Evolutionary conservation across 2,888 invertebrate genomes (phyloP), one percentile per base, ranked within the genome.

Genomic region (Philereme vetulata): DNA sequence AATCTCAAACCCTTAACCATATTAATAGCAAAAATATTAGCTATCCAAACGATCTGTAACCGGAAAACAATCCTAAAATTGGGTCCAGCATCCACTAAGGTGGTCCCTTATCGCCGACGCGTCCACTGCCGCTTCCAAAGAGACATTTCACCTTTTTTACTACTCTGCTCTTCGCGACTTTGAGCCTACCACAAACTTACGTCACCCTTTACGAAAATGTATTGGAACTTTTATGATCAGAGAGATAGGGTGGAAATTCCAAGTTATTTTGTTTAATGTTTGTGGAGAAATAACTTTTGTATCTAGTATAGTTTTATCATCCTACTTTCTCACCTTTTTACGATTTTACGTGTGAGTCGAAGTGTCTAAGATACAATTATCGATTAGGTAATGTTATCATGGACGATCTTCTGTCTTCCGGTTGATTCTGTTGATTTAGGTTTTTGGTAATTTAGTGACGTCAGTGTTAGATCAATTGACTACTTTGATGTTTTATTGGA

Each of bases 81-180:
- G 80, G 83, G 79, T 68, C 77, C 82, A 78, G 70, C 72, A 77
- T 80, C 85, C 80, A 84, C 88, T 74, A 78, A 70, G 92, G 92
- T 91, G 92, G 92, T 92, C 92, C 72, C 88, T 92, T 91, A 92
- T 92, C 92, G 83, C 71, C 77, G 74, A 75, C 76, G 78, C 81
- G 86, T 88, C 88, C 83, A 81, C 78, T 78, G 81, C 83, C 88
- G 88, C 86, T 86, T 87, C 88, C 83, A 88, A 86, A 87, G 82
- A 90, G 90, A 88, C 90, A 89, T 90, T 91, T 92, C 89, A 91
- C 87, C 89, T 90, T 92, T 91, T 92, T 92, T 91, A 91, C 89
- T 88, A 78, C 88, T 77, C 72, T 75, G 82, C 85, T 90, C 90
- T 91, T 91, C 85, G 91, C 91, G 86, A 92, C 88, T 90, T 82